Evolutionary conservation across 1,140 invertebrate species (phyloP).

Genomic region (Aphelenchoides avenae): DNA sequence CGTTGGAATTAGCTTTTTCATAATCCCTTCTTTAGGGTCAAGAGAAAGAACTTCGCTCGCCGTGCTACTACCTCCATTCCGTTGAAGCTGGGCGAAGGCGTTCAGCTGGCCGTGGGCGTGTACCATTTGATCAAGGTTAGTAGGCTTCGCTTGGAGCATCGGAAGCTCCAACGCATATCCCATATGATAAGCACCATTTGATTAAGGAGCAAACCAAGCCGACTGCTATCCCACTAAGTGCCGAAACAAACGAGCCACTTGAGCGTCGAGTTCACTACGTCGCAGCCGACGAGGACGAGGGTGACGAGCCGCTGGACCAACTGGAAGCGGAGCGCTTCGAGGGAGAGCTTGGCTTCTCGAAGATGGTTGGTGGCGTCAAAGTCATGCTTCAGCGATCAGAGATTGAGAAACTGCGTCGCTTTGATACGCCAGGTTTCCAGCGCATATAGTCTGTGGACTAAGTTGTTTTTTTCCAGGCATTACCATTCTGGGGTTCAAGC

Average conservation of each 20-base stretch:
- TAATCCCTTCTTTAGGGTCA: conserved; percentile 15
- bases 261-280: conserved; percentile 24
- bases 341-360: conserved; percentile 22
- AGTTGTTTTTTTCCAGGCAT: conserved; percentile 18
- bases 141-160: too few species aligned
- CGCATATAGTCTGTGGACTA: conserved; percentile 1
- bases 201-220: conserved; percentile 35
- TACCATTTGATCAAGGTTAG: conserved; percentile 38
- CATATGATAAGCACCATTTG: conserved; percentile 31
- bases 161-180: too few species aligned
- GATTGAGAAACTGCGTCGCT: conserved; percentile 22
- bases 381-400: conserved; percentile 29
- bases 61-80: conserved; percentile 29
- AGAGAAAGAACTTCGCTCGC: conserved; percentile 16
- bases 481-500: conserved; percentile 34
- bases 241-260: conserved; percentile 34
- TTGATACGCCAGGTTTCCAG: conserved; percentile 22
- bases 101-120: conserved; percentile 31
- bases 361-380: conserved; percentile 28
- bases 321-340: conserved; percentile 20
- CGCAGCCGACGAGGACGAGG: background rate
- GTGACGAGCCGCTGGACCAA: conserved; percentile 9
- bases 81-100: conserved; percentile 25
- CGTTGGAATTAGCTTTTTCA: background rate
- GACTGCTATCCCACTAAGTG: conserved; percentile 16